Conservation (phyloP, 2,113 vertebrate species). For the Tetrao urogallus region DNA sequence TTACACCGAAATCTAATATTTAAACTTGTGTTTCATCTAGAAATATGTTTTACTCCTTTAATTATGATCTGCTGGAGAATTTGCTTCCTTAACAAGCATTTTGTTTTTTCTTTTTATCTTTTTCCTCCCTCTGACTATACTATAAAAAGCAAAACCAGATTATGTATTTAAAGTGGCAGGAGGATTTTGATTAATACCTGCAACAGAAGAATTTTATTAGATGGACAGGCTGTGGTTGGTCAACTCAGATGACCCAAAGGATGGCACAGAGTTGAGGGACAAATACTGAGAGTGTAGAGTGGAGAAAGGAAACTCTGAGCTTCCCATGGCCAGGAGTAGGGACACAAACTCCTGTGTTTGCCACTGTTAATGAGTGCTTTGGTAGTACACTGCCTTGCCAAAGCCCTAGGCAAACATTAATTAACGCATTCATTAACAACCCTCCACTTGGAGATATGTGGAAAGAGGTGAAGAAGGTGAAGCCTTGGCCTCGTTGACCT, state of each 20-base stretch:
- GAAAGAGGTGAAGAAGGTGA: neutral
- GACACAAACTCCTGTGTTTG: neutral
- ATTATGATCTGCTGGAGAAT: neutral
- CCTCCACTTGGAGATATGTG: neutral
- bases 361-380: neutral
- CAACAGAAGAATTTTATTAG: neutral
- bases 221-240: neutral
- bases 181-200: neutral
- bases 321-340: neutral
- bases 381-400: neutral
- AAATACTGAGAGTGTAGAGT: neutral
- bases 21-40: neutral
- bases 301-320: neutral
- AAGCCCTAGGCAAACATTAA: neutral
- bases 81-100: neutral
- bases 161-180: neutral
- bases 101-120: neutral
- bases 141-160: neutral
- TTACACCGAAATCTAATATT: neutral
- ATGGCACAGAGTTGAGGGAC: neutral
- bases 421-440: neutral
- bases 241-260: neutral
- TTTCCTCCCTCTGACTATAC: neutral
- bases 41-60: rapidly evolving
- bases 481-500: neutral